phyloP scores from a whole-genome alignment of 2,797 vertebrate genomes.

The Lophius americanus region DNA sequence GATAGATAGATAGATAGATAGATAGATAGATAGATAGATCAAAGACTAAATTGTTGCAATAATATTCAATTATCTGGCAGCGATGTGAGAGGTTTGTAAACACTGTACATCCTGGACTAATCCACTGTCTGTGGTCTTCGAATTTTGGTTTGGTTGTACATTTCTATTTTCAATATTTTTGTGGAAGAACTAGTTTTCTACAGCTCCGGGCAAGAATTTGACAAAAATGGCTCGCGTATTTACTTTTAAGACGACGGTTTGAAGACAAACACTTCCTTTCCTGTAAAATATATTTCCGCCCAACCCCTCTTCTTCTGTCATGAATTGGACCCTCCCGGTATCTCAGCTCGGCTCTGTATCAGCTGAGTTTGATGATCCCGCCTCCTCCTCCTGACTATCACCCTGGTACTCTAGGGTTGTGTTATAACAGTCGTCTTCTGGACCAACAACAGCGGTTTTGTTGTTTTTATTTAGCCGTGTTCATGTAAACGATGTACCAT shows the following conservation, averaged over 20 bases:
- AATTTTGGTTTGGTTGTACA: fast-evolving
- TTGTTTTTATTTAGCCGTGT: not conserved
- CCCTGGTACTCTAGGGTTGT: conserved; percentile 11
- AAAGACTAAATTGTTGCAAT: not conserved
- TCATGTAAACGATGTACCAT: conserved; percentile 2
- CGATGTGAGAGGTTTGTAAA: conserved; percentile 77
- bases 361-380: conserved; percentile 74
- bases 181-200: conserved; percentile 18
- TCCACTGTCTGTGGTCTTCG: conserved; percentile 59
- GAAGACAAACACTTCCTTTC: conserved; percentile 13
- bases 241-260: conserved; percentile 3
- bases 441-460: not conserved
- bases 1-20: not conserved
- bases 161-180: not conserved
- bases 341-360: conserved; percentile 53
- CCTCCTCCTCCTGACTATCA: conserved; percentile 24
- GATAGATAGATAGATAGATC: not conserved
- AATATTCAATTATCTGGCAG: conserved; percentile 55
- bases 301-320: conserved; percentile 33
- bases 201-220: not conserved
- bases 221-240: fast-evolving
- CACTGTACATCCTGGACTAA: conserved; percentile 80
- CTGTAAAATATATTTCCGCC: not conserved
- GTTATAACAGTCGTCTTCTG: not conserved
- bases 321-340: conserved; percentile 52